Percentiles rank a stretch among this genome's conserved stretches.
Conservation (phyloP, 1,140 invertebrate genomes). For the Archivesica marissinica region DNA sequence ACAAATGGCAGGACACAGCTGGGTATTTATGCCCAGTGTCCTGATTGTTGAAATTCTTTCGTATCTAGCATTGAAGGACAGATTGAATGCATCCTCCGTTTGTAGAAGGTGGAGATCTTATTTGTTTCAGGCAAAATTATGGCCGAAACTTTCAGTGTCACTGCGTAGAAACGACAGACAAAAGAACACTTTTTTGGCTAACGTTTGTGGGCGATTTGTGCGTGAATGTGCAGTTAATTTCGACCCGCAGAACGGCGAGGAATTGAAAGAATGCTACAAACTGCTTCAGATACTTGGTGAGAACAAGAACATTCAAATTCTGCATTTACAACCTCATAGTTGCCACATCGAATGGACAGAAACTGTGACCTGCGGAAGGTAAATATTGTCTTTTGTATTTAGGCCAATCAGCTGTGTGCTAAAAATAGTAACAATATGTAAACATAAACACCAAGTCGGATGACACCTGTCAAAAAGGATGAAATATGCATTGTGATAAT, state of each 20-base stretch:
- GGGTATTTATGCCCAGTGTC: slow-evolving; percentile 86
- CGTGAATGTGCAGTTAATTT: slow-evolving; percentile 83
- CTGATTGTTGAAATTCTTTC: slow-evolving; percentile 88
- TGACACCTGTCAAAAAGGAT: slow-evolving; percentile 55
- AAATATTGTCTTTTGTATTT: slow-evolving; percentile 45
- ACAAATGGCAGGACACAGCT: slow-evolving; percentile 81
- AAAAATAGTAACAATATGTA: slow-evolving; percentile 41
- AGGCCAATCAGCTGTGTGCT: slow-evolving; percentile 56
- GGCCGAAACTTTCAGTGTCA: slow-evolving; percentile 84
- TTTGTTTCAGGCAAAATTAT: slow-evolving; percentile 87
- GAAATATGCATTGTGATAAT: too few species aligned
- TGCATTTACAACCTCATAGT: slow-evolving; percentile 82
- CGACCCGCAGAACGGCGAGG: slow-evolving; percentile 82
- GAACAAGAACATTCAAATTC: slow-evolving; percentile 81
- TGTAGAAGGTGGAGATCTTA: slow-evolving; percentile 88
- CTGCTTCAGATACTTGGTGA: slow-evolving; percentile 78
- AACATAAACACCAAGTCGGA: slow-evolving; percentile 56
- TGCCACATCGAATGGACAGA: slow-evolving; percentile 82
- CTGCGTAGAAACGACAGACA: slow-evolving; percentile 82
- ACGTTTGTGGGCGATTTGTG: slow-evolving; percentile 84
- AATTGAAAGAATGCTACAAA: slow-evolving; percentile 79
- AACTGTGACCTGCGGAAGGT: slow-evolving; percentile 49
- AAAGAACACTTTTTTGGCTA: slow-evolving; percentile 82
- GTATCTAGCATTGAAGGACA: slow-evolving; percentile 86
- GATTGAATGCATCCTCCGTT: slow-evolving; percentile 86